phyloP scores from a whole-genome alignment of 2,888 invertebrate species.

The Malachius bipustulatus region DNA sequence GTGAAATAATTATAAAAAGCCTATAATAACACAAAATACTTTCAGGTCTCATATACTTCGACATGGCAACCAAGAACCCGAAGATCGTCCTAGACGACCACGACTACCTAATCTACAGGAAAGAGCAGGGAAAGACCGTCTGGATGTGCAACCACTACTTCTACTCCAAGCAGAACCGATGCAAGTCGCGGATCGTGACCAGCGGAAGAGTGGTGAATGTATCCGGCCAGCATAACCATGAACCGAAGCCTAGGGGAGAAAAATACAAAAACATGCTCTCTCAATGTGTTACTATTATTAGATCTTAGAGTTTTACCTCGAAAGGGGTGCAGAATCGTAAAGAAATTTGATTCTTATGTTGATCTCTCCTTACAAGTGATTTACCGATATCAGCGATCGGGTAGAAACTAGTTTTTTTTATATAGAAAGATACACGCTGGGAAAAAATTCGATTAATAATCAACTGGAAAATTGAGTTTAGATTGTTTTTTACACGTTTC shows the following conservation, averaged over 20 bases:
- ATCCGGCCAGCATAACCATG: constrained; percentile 24
- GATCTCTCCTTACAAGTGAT: too few species aligned
- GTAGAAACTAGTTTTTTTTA: too few species aligned
- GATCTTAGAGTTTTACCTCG: constrained; percentile 10
- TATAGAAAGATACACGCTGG: too few species aligned
- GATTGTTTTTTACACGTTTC: too few species aligned
- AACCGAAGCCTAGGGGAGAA: constrained; percentile 21
- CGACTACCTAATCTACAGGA: constrained; percentile 24
- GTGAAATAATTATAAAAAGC: too few species aligned
- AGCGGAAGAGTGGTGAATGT: constrained; percentile 25
- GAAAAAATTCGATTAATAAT: too few species aligned
- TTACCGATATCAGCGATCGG: too few species aligned
- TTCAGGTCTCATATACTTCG: constrained; percentile 13
- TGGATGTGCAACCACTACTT: constrained; percentile 28
- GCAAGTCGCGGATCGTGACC: constrained; percentile 26
- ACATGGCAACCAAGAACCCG: constrained; percentile 25
- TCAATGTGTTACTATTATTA: constrained; percentile 20
- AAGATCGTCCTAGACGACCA: constrained; percentile 26
- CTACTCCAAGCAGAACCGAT: constrained; percentile 22
- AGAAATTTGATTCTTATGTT: too few species aligned
- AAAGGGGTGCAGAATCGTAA: too few species aligned
- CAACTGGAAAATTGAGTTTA: too few species aligned
- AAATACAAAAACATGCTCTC: constrained; percentile 23
- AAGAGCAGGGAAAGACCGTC: constrained; percentile 23
- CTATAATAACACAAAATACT: too few species aligned